Evolutionary conservation across 2,888 invertebrate genomes (phyloP).

Genomic region (Campoplex nolae): DNA sequence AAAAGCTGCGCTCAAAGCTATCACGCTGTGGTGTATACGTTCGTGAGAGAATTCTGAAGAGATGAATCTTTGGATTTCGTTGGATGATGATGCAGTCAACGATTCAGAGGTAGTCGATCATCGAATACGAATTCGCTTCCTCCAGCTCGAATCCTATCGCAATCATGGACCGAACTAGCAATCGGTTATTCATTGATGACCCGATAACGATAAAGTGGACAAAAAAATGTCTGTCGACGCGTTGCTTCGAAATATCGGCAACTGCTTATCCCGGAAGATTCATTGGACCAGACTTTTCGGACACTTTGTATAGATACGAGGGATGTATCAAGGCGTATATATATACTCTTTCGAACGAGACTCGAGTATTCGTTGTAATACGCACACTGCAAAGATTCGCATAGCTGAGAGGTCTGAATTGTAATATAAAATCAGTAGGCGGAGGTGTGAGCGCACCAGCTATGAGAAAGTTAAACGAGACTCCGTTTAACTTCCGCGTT

Average conservation of each 20-base stretch:
- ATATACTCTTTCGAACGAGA: conserved; percentile 25
- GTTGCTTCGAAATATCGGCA: too few species aligned
- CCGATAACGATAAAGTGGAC: too few species aligned
- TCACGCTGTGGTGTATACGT: background rate
- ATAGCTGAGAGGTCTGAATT: conserved; percentile 58
- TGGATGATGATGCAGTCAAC: background rate
- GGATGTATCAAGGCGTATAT: conserved; percentile 1
- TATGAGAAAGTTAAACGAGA: conserved; percentile 64
- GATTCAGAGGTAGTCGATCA: background rate
- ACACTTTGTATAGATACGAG: conserved; percentile 17
- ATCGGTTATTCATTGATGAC: too few species aligned
- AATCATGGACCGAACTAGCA: too few species aligned
- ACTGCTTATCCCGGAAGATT: background rate
- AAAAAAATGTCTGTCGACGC: too few species aligned
- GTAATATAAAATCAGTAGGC: conserved; percentile 72
- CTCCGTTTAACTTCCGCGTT: conserved; percentile 64
- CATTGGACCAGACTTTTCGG: background rate
- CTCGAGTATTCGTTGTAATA: conserved; percentile 32
- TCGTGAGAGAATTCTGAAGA: background rate
- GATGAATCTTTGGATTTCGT: background rate
- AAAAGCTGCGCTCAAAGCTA: background rate
- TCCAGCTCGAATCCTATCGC: too few species aligned
- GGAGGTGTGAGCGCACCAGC: conserved; percentile 68
- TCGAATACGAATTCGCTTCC: too few species aligned
- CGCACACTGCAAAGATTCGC: conserved; percentile 34